A percentile compares a stretch with the other conserved stretches of the same genome.
Conservation (phyloP, 1,140 invertebrate species). For the Listronotus oregonensis region DNA sequence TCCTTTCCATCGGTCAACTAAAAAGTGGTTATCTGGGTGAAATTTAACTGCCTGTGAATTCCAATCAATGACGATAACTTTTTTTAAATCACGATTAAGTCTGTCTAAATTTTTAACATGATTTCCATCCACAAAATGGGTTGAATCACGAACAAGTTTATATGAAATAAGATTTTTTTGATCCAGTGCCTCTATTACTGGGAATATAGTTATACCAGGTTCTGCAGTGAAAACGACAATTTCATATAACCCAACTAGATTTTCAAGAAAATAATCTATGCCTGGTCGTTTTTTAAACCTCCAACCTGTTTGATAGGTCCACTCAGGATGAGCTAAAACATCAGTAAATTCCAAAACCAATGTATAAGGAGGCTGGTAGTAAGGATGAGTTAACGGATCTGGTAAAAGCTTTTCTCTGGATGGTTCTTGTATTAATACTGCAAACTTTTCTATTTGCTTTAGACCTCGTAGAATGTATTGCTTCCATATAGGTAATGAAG, state of each 20-base stretch:
- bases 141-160: slow-evolving; percentile 92
- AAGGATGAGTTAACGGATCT: slow-evolving; percentile 89
- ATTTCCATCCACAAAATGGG: slow-evolving; percentile 91
- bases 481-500: slow-evolving; percentile 67
- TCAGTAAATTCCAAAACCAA: slow-evolving; percentile 95
- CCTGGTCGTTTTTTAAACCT: slow-evolving; percentile 95
- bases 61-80: slow-evolving; percentile 97
- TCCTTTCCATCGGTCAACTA: slow-evolving; percentile 89
- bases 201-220: slow-evolving; percentile 81
- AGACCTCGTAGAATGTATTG: slow-evolving; percentile 71
- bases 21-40: slow-evolving; percentile 87
- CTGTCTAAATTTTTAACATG: slow-evolving; percentile 95
- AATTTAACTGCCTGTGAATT: slow-evolving; percentile 85
- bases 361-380: slow-evolving; percentile 96
- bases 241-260: slow-evolving; percentile 90
- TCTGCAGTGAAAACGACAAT: slow-evolving; percentile 97
- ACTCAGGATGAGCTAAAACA: slow-evolving; percentile 95
- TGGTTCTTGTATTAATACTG: slow-evolving; percentile 80
- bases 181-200: slow-evolving; percentile 91
- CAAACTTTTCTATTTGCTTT: slow-evolving; percentile 29
- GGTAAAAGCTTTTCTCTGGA: slow-evolving; percentile 93
- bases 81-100: slow-evolving; percentile 92
- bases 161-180: slow-evolving; percentile 88
- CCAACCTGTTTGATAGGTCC: slow-evolving; percentile 83
- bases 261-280: slow-evolving; percentile 91